A percentile compares a stretch with the other conserved stretches of the same genome.
Evolutionary conservation across 2,888 invertebrate genomes (phyloP).

Genomic region (Callimorpha dominula): DNA sequence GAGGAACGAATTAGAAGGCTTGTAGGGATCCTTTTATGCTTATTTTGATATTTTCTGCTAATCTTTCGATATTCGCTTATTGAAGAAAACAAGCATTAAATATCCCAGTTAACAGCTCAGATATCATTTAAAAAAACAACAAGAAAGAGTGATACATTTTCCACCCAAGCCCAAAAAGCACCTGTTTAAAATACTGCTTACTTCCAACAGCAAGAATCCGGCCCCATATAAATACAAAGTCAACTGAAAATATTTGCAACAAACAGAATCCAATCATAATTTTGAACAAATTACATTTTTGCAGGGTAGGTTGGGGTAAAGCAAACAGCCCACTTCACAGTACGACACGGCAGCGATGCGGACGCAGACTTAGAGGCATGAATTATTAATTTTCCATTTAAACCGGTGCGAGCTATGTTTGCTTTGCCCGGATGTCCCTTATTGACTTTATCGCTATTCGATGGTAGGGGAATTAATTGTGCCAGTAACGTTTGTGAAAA

Average conservation of each 20-base stretch:
- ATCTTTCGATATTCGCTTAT: too few relatives aligned
- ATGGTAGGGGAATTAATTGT: slow-evolving; percentile 60
- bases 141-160: slow-evolving; percentile 7
- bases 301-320: slow-evolving; percentile 40
- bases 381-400: slow-evolving; percentile 69
- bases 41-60: too few relatives aligned
- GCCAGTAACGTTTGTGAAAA: slow-evolving; percentile 41
- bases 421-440: slow-evolving; percentile 58
- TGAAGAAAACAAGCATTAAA: too few relatives aligned
- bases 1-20: too few relatives aligned
- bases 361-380: slow-evolving; percentile 54
- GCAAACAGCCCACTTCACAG: slow-evolving; percentile 48
- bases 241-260: slow-evolving; percentile 40
- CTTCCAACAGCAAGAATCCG: slow-evolving; percentile 18
- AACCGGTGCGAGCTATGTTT: slow-evolving; percentile 58
- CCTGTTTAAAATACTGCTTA: slow-evolving; percentile 28
- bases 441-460: slow-evolving; percentile 63
- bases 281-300: slow-evolving; percentile 52
- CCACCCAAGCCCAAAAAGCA: slow-evolving; percentile 5
- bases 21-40: too few relatives aligned
- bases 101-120: background rate
- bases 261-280: slow-evolving; percentile 53
- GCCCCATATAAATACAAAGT: slow-evolving; percentile 37
- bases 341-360: slow-evolving; percentile 46
- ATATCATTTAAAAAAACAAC: background rate